phyloP scores from a whole-genome alignment of 2,888 invertebrate genomes.

The Dicranocentrus wangi region DNA sequence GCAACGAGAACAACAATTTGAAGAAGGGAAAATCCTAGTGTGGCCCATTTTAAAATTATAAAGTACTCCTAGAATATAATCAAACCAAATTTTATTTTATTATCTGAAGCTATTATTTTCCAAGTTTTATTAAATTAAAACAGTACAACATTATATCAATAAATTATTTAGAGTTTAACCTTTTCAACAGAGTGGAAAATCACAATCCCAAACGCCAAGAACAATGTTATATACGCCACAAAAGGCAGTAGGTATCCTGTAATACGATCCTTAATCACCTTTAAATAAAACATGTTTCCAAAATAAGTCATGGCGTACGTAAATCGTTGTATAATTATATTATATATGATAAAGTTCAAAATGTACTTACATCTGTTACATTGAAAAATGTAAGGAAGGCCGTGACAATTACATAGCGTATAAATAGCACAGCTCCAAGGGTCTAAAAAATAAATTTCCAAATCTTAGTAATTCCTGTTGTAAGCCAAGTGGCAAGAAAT shows the following conservation, averaged over 20 bases:
- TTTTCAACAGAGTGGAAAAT: slow-evolving; percentile 69
- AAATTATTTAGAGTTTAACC: too few relatives aligned
- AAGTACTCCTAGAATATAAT: slow-evolving; percentile 61
- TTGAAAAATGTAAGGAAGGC: slow-evolving; percentile 68
- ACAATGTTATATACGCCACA: slow-evolving; percentile 65
- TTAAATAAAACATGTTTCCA: slow-evolving; percentile 19
- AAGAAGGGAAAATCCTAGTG: slow-evolving; percentile 64
- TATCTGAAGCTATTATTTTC: not conserved
- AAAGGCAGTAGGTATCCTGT: slow-evolving; percentile 66
- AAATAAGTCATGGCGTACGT: not conserved
- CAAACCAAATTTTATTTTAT: not conserved
- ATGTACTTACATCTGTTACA: slow-evolving; percentile 64
- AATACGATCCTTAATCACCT: slow-evolving; percentile 68
- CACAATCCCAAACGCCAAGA: slow-evolving; percentile 67
- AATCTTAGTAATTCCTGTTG: not conserved
- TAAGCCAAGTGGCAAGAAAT: too few relatives aligned
- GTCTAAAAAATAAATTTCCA: slow-evolving; percentile 42
- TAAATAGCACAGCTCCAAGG: slow-evolving; percentile 66
- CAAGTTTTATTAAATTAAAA: too few relatives aligned
- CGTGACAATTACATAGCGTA: slow-evolving; percentile 69
- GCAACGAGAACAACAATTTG: slow-evolving; percentile 64
- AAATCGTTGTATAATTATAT: not conserved
- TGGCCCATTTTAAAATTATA: slow-evolving; percentile 66
- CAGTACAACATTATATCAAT: too few relatives aligned
- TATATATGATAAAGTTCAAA: slow-evolving; percentile 2